Conservation (phyloP, 2,797 vertebrate species). For the Poecilia velifera region DNA sequence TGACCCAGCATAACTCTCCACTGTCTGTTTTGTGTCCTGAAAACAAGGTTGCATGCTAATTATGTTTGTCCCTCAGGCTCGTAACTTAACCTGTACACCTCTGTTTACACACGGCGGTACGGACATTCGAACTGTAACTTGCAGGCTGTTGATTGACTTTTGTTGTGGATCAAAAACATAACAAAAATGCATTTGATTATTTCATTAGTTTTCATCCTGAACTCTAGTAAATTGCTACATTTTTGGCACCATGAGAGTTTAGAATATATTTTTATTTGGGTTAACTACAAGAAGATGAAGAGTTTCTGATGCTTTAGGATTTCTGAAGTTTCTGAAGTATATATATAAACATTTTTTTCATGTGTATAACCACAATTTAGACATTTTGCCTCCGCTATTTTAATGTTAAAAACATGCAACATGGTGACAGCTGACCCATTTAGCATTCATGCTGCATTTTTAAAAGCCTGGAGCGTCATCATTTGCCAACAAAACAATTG, state of each 20-base stretch:
- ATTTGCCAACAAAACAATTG: not conserved
- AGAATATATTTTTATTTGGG: not conserved
- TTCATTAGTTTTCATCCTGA: not conserved
- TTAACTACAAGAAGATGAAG: not conserved
- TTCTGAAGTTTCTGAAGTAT: not conserved
- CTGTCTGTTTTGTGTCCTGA: not conserved
- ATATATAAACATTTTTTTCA: not conserved
- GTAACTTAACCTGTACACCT: not conserved
- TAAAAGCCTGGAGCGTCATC: not conserved
- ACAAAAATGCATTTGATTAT: not conserved
- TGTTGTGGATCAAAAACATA: not conserved
- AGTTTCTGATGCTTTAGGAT: not conserved
- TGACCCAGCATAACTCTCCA: not conserved
- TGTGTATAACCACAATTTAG: not conserved
- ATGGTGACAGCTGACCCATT: constrained; percentile 1
- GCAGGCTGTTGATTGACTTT: not conserved
- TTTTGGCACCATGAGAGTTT: not conserved
- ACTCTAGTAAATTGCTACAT: not conserved
- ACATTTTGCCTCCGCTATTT: not conserved
- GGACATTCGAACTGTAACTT: not conserved
- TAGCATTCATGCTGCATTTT: not conserved
- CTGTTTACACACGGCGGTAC: not conserved
- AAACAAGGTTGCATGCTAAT: not conserved
- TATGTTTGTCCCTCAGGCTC: not conserved
- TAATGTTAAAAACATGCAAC: not conserved